phyloP scores from a whole-genome alignment of 2,888 invertebrate species.

The Empis livida region DNA sequence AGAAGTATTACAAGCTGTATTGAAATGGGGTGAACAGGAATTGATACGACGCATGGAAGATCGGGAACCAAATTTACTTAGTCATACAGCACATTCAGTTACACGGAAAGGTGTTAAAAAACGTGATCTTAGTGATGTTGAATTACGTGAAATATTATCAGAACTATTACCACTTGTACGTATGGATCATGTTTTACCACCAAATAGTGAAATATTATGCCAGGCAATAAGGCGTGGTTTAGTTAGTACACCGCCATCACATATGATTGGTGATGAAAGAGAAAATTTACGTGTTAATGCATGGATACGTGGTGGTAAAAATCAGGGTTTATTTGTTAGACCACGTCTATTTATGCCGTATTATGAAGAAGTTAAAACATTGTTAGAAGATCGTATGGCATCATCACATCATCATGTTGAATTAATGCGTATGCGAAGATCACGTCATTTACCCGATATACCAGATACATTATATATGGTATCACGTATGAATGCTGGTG shows the following conservation, averaged over 20 bases:
- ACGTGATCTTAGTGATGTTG: slow-evolving; percentile 71
- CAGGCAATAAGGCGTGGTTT: slow-evolving; percentile 57
- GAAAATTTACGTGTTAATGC: slow-evolving; percentile 57
- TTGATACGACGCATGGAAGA: slow-evolving; percentile 71
- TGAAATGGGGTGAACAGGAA: slow-evolving; percentile 84
- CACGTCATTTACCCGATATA: slow-evolving; percentile 65
- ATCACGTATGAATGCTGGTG: slow-evolving; percentile 30
- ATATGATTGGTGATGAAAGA: slow-evolving; percentile 64
- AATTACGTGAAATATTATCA: slow-evolving; percentile 70
- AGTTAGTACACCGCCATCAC: slow-evolving; percentile 69
- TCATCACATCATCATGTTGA: slow-evolving; percentile 59
- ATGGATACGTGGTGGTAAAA: slow-evolving; percentile 63
- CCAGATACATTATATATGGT: slow-evolving; percentile 92
- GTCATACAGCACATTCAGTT: slow-evolving; percentile 86
- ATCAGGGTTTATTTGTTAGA: slow-evolving; percentile 60
- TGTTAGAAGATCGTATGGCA: slow-evolving; percentile 71
- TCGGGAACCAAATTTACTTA: slow-evolving; percentile 79
- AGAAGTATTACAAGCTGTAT: slow-evolving; percentile 73
- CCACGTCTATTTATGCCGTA: slow-evolving; percentile 90
- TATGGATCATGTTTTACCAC: slow-evolving; percentile 80
- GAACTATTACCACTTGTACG: slow-evolving; percentile 74
- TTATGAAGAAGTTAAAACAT: slow-evolving; percentile 81
- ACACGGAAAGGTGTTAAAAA: slow-evolving; percentile 69
- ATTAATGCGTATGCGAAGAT: slow-evolving; percentile 53
- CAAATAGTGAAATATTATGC: slow-evolving; percentile 62